These are phyloP conservation scores for Formica aserva DNA, from an alignment of 2,888 invertebrate genomes.

Conservation along the genomic window DNA sequence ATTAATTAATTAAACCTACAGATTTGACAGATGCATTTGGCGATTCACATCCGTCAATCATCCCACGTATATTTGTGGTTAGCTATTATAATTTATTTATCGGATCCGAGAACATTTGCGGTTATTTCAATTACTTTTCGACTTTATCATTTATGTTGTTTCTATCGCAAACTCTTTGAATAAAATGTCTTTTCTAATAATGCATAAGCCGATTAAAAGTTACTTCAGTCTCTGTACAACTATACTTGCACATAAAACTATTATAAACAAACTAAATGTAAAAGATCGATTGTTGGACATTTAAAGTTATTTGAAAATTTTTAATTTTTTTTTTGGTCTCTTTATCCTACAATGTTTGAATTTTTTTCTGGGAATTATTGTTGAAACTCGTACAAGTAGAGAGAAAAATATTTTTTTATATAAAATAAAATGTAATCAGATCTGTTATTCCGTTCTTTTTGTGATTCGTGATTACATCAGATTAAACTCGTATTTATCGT, in stretches of 20 bases:
- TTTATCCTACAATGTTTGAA: background rate
- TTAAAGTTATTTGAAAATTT: background rate
- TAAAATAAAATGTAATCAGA: background rate
- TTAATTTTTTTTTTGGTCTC: background rate
- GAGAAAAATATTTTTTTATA: background rate
- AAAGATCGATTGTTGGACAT: background rate
- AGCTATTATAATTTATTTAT: constrained; percentile 33
- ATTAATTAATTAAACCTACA: constrained; percentile 48
- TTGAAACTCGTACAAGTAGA: background rate
- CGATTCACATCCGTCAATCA: constrained; percentile 26
- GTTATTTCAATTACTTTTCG: background rate
- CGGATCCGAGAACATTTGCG: background rate
- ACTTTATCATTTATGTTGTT: background rate
- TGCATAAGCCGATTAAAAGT: background rate
- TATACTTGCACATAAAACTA: background rate
- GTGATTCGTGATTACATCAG: background rate
- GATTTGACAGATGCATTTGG: constrained; percentile 43
- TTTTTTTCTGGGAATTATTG: background rate
- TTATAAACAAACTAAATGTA: background rate
- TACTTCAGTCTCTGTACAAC: background rate
- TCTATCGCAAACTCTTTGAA: background rate
- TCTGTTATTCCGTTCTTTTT: background rate
- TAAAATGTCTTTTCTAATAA: background rate
- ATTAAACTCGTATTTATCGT: background rate
- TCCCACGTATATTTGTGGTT: constrained; percentile 4